A percentile compares a stretch with the other conserved stretches of the same genome.
Evolutionary conservation across 2,113 vertebrate genomes (phyloP).

Genomic region (Chaetorhynchus papuensis): DNA sequence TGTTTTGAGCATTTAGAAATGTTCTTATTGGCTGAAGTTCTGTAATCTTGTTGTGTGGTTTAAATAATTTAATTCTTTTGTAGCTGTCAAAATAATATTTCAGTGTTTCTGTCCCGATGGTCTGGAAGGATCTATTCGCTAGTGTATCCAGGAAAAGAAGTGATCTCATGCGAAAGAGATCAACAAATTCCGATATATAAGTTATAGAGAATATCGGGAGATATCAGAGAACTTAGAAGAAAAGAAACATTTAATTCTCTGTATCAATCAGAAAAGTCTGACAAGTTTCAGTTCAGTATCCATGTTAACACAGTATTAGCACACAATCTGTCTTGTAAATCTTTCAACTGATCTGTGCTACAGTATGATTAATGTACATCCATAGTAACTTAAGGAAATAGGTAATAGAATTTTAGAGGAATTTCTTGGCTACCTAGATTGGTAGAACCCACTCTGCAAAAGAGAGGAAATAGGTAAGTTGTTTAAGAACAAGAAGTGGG

Average conservation of each 20-base stretch:
- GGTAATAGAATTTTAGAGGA: not conserved
- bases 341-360: not conserved
- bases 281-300: not conserved
- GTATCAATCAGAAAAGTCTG: not conserved
- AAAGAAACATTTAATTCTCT: not conserved
- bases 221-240: not conserved
- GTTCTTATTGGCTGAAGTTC: not conserved
- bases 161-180: not conserved
- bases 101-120: not conserved
- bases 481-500: not conserved
- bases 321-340: not conserved
- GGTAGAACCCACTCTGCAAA: not conserved
- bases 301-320: not conserved
- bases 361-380: not conserved
- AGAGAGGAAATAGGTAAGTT: not conserved
- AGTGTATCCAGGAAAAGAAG: not conserved
- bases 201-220: not conserved
- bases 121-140: not conserved
- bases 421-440: not conserved
- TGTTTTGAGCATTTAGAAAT: not conserved
- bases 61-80: not conserved
- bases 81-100: not conserved
- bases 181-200: not conserved
- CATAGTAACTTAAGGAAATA: not conserved
- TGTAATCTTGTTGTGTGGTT: not conserved